Evolutionary conservation across 2,888 invertebrate species (phyloP), one percentile per base, ranked within the genome.

Genomic region (Hydropsyche betteni): DNA sequence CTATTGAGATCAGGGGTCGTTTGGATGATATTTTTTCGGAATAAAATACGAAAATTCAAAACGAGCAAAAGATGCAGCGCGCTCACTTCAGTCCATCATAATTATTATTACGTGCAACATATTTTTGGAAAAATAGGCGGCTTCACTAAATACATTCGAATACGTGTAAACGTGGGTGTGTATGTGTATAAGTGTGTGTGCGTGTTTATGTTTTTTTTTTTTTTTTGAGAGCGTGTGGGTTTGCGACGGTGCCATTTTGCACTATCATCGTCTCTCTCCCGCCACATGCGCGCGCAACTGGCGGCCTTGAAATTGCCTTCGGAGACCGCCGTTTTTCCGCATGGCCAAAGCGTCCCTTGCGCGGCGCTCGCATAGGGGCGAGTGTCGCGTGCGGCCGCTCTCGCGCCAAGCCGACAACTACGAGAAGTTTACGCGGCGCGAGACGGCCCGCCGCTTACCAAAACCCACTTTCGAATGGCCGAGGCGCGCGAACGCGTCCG

Each of bases 221-320:
- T 58, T 33, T 24, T 24, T 58, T 24, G 58, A 58, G 58, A 16
- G 5, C 58, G 33, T 58, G 33, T 58, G 16, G 58, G 58, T 33
- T 58, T 50, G 69, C 69, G 52, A 52, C 69, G 51, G n/a, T 52
- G 69, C 69, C 69, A 38, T 16, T 69, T 52, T 33, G 50, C 69
- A 52, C 69, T 50, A 16, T 24, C 44, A 10, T 38, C 51, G 51
- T 69, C 51, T 52, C 50, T 69, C 5, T 64, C 24, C 50, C 51
- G 50, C 69, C 24, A 69, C 69, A 24, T 52, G 50, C 69, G 69
- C 69, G 69, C 69, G 69, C 51, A 50, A 69, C 69, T 8, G 44
- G 16, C 69, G 69, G 69, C 69, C 69, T 52, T 69, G 52, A 69
- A 52, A 69, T 52, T 52, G 52, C 69, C 69, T 50, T 69, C 44